Base-by-base conservation (phyloP, 92 coral and sea anemone genomes). In the Porites cylindrica region DNA sequence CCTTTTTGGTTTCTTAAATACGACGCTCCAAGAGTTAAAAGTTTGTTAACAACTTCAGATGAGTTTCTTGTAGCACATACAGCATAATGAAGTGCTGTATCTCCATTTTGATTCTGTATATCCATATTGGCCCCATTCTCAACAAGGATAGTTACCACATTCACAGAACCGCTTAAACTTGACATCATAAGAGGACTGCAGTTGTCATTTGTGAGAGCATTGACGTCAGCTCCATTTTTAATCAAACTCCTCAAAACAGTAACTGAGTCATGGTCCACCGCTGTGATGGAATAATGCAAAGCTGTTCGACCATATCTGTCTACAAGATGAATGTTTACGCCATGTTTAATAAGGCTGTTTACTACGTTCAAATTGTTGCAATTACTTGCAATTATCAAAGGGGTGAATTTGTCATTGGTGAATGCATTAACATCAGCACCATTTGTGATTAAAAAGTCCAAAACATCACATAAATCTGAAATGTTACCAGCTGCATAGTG, bases 331-430 rank as follows among this genome's bases (percentile, higher is more conserved):
- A 90, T 69, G 72, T 70, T 72, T 8, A 94, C 96, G 50, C 93
- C 94, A 52, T 90, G 88, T 18, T 90, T 78, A 58, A 90, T 74
- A 78, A 93, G 82, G 65, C 80, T 90, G 47, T 73, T 84, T 3
- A 93, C 96, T 14, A 90, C 96, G 54, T 65, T 54, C 74, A 67
- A 77, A 77, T 90, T 93, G 11, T 92, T 94, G 66, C 91, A 90
- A 64, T 90, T 84, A 52, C 96, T 90, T 2, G 96, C 94, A 4
- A 90, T 90, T 92, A 93, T 93, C 54, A 93, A 72, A 10, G 96
- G 94, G 26, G 96, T 93, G 79, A 83, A 87, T 18, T 87, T 86
- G 72, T 86, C 87, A 60, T 90, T 87, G 70, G 91, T 87, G 13
- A 78, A 75, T 18, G 92, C 96, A 69, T 93, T 90, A 10, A 91